Base-by-base conservation (phyloP, 2,797 vertebrate species). In the Loris lydekkerianus region DNA sequence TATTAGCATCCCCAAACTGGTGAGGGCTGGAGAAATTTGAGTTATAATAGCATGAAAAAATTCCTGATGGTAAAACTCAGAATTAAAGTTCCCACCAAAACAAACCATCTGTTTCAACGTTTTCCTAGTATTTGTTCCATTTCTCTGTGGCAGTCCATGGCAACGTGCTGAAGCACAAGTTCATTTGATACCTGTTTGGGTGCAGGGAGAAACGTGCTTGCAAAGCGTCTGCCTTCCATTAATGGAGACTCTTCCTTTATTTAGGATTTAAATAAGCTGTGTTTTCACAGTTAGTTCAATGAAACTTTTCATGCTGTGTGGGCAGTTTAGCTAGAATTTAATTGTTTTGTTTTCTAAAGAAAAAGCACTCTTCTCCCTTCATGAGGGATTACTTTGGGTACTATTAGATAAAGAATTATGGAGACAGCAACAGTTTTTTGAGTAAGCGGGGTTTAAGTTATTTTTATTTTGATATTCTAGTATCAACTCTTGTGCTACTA, bases 311-410 rank as follows among this genome's bases (percentile, higher is more conserved):
- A 82, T 87, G 83, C 93, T 95, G 77, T 93, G 72, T 75, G 65
- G 95, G 73, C 73, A 92, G 84, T 70, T 88, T 91, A 93, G 77
- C 77, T 85, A 85, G 89, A 93, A 58, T 67, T 89, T 94, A 85
- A 96, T 92, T 96, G 93, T 67, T 96, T 95, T 91, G 87, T 95
- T 97, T 96, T 87, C 77, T 93, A 88, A 91, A 94, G 85, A 56
- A 92, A 93, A 96, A 83, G 15, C 77, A 94, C 60, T 86, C 13
- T 80, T 94, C 65, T 93, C 69, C 67, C 29, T 93, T 85, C 76
- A 89, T 82, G 27, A 95, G 23, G 75, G 53, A 89, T 58, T 77
- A 21, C 31, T 70, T 94, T 87, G 96, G 78, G 75, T 86, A 49
- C 61, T 25, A 77, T 8, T 93, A 56, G 70, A 77, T 37, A 83